Evolutionary conservation across 2,888 invertebrate species (phyloP), one percentile per base, ranked within the genome.

Genomic region (Drosophila planitibia): DNA sequence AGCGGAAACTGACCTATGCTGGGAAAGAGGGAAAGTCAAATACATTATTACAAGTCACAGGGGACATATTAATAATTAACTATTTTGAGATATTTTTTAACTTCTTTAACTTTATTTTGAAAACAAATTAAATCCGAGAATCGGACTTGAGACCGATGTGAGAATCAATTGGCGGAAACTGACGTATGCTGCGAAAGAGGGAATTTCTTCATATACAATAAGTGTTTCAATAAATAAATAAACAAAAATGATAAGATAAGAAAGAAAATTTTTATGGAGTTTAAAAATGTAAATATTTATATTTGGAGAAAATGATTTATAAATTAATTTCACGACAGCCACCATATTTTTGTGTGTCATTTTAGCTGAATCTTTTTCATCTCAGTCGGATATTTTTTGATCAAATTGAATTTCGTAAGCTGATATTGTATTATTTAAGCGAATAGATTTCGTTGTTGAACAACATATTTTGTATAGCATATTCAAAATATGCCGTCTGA

Each of bases 1-100:
- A n/a, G 12, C 37, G 39, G 37, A 53, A 33, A 35, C 63, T 52
- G 63, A 52, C 39, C 52, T 30, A 33, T 10, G 33, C 22, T 19
- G 6, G 25, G 16, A 9, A 47, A 4, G 9, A 47, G 16, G 25
- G 2, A 47, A 47, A 47, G 16, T 47, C 25, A 25, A 47, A 47
- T 47, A 47, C 16, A 16, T 28, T 47, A 47, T 47, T 47, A 9
- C 25, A 47, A 25, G 16, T 25, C 47, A 47, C 47, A 9, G 9
- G 47, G 25, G 25, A 16, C 25, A n/a, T 41, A n/a, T n/a, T 41
- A n/a, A n/a, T n/a, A 41, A 10, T 41, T 10, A n/a, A n/a, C 41
- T 37, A 19, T 37, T 6, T 37, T 37, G 0, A 44, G 3, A 44
- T 39, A 39, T 19, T 37, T 19, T 39, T 6, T 12, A 19, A 12